Base-by-base conservation (phyloP, 2,797 vertebrate species). In the Scolopax rusticola region DNA sequence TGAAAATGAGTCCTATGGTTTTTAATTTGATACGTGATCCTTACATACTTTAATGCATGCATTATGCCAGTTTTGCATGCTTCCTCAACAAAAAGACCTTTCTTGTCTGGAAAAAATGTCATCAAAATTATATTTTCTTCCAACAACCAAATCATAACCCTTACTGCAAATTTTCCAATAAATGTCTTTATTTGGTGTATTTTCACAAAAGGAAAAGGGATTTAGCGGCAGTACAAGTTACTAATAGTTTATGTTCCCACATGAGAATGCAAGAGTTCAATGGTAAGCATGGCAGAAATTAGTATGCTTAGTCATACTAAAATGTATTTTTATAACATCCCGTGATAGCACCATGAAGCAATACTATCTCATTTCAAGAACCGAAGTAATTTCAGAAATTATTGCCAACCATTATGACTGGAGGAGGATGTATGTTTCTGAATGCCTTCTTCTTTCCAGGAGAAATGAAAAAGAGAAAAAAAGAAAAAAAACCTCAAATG, bases 381-480 rank as follows among this genome's bases (percentile, higher is more conserved):
- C 38, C 48, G 59, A 79, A 56, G 5, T 48, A 28, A 53, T 84
- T 54, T 50, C 19, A 56, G 21, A 19, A n/a, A 40, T 9, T 68
- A 17, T 19, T 64, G 18, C 8, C n/a, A 90, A 75, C 14, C 7
- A 45, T 76, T 69, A 15, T 6, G 61, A 36, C n/a, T 27, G 25
- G 25, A 86, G n/a, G 14, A 80, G 30, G 18, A 64, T 28, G 9
- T 15, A 18, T 36, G 16, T 63, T 73, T 77, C 69, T 73, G 59
- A 76, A 79, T 48, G 15, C 12, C 27, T 32, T 48, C 30, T 59
- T 76, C 23, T 20, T 73, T 78, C 8, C 25, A 56, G 14, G 5
- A 43, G 38, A 87, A 67, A 79, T 0, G 2, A 57, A 48, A 54
- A 1, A 0, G 20, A 12, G 1, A 11, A 8, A 8, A 23, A 24